Evolutionary conservation across 2,113 vertebrate genomes (phyloP).

Genomic region (Lutjanus erythropterus): DNA sequence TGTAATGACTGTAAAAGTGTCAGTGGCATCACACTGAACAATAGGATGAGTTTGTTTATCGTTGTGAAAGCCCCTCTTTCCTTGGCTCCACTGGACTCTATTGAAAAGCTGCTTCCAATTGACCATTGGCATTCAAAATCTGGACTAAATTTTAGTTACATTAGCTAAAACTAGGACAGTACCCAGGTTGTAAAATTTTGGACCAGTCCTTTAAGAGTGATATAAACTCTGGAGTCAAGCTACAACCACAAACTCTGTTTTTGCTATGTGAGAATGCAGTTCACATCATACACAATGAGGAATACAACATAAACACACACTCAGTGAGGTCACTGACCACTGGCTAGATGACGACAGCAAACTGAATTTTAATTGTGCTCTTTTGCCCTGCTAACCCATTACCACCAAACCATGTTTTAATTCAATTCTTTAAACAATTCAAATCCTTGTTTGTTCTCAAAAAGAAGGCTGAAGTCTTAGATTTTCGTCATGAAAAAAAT

Average conservation of each 20-base stretch:
- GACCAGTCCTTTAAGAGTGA: not conserved
- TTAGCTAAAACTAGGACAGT: not conserved
- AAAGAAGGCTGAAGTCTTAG: conserved; percentile 6
- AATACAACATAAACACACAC: not conserved
- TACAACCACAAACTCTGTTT: not conserved
- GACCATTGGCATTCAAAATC: not conserved
- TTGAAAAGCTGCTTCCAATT: not conserved
- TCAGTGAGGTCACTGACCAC: conserved; percentile 31
- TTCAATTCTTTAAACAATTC: conserved; percentile 18
- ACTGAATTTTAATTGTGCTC: conserved; percentile 48
- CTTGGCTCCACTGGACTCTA: not conserved
- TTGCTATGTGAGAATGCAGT: conserved; percentile 10
- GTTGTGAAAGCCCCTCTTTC: conserved; percentile 11
- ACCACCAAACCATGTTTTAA: conserved; percentile 12
- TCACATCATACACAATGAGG: not conserved
- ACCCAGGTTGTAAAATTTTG: not conserved
- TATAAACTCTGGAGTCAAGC: not conserved
- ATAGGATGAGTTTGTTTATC: conserved; percentile 13
- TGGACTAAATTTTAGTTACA: not conserved
- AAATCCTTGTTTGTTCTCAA: conserved; percentile 19
- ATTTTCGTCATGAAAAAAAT: conserved; percentile 37
- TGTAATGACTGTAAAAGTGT: not conserved
- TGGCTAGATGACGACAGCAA: conserved; percentile 37
- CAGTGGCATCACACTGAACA: not conserved
- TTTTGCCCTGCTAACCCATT: conserved; percentile 23